Conservation (phyloP, 2,888 invertebrate genomes). For the Pachymerium ferrugineum region DNA sequence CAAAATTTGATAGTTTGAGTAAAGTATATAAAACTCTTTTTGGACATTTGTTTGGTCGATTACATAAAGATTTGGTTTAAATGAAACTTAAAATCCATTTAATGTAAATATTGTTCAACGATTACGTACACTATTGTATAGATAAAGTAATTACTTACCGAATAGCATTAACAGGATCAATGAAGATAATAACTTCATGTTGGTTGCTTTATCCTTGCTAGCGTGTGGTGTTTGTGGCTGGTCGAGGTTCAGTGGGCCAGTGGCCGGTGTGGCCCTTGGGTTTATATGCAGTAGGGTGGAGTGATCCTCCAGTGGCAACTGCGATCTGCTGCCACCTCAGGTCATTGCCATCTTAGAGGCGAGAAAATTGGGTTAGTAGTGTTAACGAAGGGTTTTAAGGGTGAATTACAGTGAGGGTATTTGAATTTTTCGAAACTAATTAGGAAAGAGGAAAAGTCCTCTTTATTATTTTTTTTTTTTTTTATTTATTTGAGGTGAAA, state of each 20-base stretch:
- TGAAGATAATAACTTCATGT: not conserved
- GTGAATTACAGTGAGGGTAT: not conserved
- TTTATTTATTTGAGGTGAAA: no score
- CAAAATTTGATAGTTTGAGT: no score
- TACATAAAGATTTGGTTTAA: no score
- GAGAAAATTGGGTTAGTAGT: conserved; percentile 24
- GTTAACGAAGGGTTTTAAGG: not conserved
- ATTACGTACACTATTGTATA: no score
- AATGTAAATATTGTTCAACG: no score
- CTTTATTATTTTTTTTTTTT: no score
- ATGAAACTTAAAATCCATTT: no score
- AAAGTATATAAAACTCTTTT: no score
- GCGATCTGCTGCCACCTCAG: not conserved
- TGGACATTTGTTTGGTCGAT: no score
- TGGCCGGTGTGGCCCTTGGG: conserved; percentile 6
- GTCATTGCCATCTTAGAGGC: not conserved
- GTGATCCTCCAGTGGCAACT: not conserved
- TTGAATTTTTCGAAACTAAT: not conserved
- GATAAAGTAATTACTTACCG: not conserved
- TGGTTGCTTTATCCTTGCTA: not conserved
- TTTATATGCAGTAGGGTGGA: conserved; percentile 5
- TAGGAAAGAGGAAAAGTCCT: no score
- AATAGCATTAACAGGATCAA: not conserved
- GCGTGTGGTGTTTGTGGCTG: not conserved
- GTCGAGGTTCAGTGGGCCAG: conserved; percentile 18